Percentiles rank a stretch among this genome's conserved stretches.
Conservation (phyloP, 2,113 vertebrate species). For the Rousettus leschenaultii region DNA sequence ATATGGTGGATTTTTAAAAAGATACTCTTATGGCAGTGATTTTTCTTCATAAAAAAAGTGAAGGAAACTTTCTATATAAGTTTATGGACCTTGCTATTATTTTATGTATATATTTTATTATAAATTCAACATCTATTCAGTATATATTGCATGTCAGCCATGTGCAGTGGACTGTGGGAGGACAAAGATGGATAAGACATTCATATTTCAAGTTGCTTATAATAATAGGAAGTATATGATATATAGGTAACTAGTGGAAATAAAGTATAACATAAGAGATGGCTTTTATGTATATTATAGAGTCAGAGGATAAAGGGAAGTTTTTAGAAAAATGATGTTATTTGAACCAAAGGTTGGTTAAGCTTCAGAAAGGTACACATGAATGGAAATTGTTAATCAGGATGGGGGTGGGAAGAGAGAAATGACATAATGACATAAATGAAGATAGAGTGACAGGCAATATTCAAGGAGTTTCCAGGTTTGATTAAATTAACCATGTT, state of each 20-base stretch:
- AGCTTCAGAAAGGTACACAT: background rate
- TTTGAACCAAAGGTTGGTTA: background rate
- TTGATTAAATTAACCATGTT: background rate
- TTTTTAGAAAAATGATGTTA: slow-evolving; percentile 23
- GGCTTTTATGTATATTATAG: background rate
- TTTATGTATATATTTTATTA: background rate
- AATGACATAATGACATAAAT: background rate
- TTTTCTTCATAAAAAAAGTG: slow-evolving; percentile 27
- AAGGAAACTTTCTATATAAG: background rate
- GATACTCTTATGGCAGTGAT: background rate
- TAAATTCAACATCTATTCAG: background rate
- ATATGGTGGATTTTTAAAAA: background rate
- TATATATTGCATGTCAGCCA: background rate
- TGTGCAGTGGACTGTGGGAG: background rate
- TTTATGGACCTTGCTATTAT: background rate
- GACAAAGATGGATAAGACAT: background rate
- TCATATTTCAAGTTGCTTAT: slow-evolving; percentile 19
- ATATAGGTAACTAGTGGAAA: background rate
- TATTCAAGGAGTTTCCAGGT: background rate
- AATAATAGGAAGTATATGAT: background rate
- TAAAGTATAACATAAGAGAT: background rate
- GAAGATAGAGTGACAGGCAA: background rate
- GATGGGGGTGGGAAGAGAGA: background rate
- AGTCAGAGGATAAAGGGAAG: background rate
- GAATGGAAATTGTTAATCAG: background rate